These are phyloP conservation scores for Aphelinus atriplicis DNA, from an alignment of 1,140 invertebrate species.

Conservation along the genomic window DNA sequence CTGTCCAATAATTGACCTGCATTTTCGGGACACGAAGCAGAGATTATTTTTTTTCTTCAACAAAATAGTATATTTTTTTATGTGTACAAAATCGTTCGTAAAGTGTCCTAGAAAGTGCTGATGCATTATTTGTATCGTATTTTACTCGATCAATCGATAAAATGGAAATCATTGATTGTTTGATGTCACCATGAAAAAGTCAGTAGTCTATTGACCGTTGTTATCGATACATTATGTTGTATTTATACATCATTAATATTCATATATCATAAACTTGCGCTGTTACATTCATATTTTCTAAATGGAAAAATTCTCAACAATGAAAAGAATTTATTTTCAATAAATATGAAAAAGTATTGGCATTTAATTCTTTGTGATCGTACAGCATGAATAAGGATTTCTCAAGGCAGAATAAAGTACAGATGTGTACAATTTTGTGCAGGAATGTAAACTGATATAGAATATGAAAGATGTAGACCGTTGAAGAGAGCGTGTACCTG, in stretches of 20 bases:
- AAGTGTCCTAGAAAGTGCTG: slow-evolving; percentile 60
- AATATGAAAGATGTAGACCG: slow-evolving; percentile 24
- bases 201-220: slow-evolving; percentile 45
- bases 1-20: slow-evolving; percentile 55
- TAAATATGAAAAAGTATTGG: slow-evolving; percentile 21
- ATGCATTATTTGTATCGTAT: slow-evolving; percentile 57
- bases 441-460: slow-evolving; percentile 29
- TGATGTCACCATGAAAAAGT: slow-evolving; percentile 23
- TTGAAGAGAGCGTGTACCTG: slow-evolving; percentile 60
- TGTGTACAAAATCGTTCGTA: slow-evolving; percentile 37
- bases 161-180: slow-evolving; percentile 33
- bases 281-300: slow-evolving; percentile 55
- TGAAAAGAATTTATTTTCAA: slow-evolving; percentile 24
- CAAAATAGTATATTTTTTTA: slow-evolving; percentile 19
- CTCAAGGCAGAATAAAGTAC: slow-evolving; percentile 20
- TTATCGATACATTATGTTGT: slow-evolving; percentile 61
- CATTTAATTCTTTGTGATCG: slow-evolving; percentile 25
- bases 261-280: slow-evolving; percentile 54
- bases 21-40: slow-evolving; percentile 57
- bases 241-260: slow-evolving; percentile 60
- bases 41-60: slow-evolving; percentile 2
- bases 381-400: slow-evolving; percentile 23
- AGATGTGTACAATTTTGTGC: slow-evolving; percentile 33
- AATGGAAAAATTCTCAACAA: slow-evolving; percentile 14
- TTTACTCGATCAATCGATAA: slow-evolving; percentile 43